These are phyloP conservation scores for Hypocryptadius cinnamomeus DNA, from an alignment of 2,113 vertebrate species.

Conservation along the genomic window DNA sequence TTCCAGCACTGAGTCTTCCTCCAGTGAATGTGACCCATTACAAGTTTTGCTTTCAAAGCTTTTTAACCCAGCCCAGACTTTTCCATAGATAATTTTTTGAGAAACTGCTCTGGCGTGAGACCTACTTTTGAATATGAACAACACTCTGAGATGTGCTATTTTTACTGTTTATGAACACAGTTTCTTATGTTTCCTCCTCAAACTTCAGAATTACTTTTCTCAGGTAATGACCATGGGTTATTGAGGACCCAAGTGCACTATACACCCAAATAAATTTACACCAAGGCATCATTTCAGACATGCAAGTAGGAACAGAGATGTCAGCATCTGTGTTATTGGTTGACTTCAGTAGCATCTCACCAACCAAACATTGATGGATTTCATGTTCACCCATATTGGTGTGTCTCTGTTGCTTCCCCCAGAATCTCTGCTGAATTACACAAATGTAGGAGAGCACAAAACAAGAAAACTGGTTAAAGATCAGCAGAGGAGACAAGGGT, in stretches of 20 bases:
- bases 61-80: not conserved
- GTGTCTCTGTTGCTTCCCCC: not conserved
- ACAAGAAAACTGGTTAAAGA: not conserved
- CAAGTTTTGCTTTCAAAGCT: not conserved
- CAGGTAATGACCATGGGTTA: not conserved
- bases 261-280: not conserved
- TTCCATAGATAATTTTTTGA: not conserved
- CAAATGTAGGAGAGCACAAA: not conserved
- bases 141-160: not conserved
- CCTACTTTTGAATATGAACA: not conserved
- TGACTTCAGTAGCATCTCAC: not conserved
- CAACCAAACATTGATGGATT: rapidly evolving
- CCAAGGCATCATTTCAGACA: not conserved
- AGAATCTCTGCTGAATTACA: not conserved
- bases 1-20: not conserved
- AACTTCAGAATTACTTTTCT: not conserved
- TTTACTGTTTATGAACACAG: not conserved
- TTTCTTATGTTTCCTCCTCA: not conserved
- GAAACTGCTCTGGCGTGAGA: not conserved
- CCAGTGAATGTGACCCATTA: rapidly evolving
- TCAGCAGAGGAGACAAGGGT: rapidly evolving
- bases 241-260: rapidly evolving
- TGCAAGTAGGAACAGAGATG: not conserved
- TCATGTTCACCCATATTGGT: not conserved
- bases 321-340: too few relatives aligned